Evolutionary conservation across 2,888 invertebrate genomes (phyloP), one percentile per base, ranked within the genome.

Genomic region (Mamestra brassicae): DNA sequence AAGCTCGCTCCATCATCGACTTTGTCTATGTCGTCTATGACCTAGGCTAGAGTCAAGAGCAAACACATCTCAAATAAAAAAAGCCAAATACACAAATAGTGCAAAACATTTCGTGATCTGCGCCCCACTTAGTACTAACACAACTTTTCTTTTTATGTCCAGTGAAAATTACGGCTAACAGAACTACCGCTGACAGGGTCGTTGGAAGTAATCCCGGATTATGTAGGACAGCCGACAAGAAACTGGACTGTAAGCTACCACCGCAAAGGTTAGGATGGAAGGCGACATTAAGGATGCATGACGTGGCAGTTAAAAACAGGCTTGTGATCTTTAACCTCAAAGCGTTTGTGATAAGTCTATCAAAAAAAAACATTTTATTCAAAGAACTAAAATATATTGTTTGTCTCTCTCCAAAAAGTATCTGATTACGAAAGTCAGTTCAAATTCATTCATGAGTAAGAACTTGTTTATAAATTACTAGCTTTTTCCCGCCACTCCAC

Each of bases 151-250:
- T 72, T 76, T 57, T 58, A 76, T 57, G 15, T 78, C 57, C 45
- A 52, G 45, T 36, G 45, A 57, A 38, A 78, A 78, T 71, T 76
- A 63, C 71, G 8, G 52, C 11, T 52, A 15, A 62, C 58, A 66
- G 38, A 70, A 55, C 52, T 50, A 75, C 54, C 58, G 74, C 66
- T 65, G 74, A 79, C 72, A 62, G 38, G n/a, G 55, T 54, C 68
- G 64, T 36, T 69, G 34, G 36, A 13, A 45, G 57, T 71, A 62
- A 85, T 81, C 84, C 77, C 50, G 66, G 80, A 74, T 85, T 84
- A 85, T 74, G 57, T 77, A 62, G 84, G 74, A 61, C 61, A 74
- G 57, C 17, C 42, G 55, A 26, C 47, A 52, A 69, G 57, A 60
- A 77, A 76, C 52, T 67, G 64, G 17, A 47, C 63, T 52, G 17